Percentiles rank a stretch among this genome's conserved stretches.
Conservation (phyloP, 1,140 invertebrate genomes). For the Scaptomyza montana region DNA sequence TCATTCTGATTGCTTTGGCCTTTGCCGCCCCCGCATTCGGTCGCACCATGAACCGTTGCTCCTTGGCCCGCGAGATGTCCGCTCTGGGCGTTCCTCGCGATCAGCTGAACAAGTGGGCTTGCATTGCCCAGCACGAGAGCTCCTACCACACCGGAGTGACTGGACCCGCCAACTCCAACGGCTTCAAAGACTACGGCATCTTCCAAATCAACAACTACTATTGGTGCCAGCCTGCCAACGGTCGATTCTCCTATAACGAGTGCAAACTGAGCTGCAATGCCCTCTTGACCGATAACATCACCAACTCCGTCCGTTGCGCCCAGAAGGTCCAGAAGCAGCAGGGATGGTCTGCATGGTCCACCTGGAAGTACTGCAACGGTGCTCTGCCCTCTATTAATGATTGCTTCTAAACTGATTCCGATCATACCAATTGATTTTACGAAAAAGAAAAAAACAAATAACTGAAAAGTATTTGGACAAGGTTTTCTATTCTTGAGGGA, state of each 20-base stretch:
- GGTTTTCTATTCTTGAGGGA: background rate
- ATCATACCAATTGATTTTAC: background rate
- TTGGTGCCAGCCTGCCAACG: conserved; percentile 70
- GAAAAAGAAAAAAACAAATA: background rate
- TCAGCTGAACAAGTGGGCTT: conserved; percentile 51
- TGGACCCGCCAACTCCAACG: conserved; percentile 58
- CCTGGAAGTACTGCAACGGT: conserved; percentile 56
- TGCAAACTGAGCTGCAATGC: conserved; percentile 60
- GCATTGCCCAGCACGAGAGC: conserved; percentile 59
- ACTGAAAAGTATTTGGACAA: background rate
- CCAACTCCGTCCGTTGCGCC: conserved; percentile 67
- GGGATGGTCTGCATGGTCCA: conserved; percentile 68
- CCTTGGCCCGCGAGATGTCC: conserved; percentile 68
- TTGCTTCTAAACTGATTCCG: conserved; percentile 49
- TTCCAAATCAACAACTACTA: conserved; percentile 80
- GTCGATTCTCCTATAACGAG: conserved; percentile 69
- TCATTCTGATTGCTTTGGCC: conserved; percentile 57
- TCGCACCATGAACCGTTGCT: conserved; percentile 68
- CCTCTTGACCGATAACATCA: conserved; percentile 68
- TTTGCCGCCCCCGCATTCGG: conserved; percentile 34
- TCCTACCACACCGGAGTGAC: conserved; percentile 46
- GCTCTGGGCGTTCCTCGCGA: conserved; percentile 42
- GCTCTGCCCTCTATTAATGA: conserved; percentile 49
- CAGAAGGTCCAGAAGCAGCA: conserved; percentile 64
- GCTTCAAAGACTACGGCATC: conserved; percentile 72